phyloP scores from a whole-genome alignment of 1,140 invertebrate species.

The Paralvinella palmiformis region DNA sequence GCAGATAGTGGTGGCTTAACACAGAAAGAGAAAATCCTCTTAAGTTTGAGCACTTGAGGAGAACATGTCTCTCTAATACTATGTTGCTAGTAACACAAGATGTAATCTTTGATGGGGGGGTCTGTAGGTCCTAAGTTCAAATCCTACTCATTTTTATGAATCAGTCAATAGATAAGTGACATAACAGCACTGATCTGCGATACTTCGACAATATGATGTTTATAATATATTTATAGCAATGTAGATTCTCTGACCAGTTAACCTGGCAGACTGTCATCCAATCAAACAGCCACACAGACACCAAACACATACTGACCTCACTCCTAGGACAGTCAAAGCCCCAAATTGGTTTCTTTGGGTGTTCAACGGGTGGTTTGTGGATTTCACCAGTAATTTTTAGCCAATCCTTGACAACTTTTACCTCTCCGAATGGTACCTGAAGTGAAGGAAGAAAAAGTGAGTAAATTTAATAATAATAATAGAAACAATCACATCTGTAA shows the following conservation, averaged over 20 bases:
- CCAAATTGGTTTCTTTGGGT: slow-evolving; percentile 63
- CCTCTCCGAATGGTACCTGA: slow-evolving; percentile 84
- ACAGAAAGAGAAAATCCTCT: no score
- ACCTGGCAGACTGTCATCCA: no score
- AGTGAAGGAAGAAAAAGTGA: no score
- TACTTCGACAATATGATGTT: not conserved
- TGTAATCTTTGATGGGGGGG: no score
- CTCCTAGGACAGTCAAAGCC: slow-evolving; percentile 71
- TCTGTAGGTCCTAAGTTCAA: no score
- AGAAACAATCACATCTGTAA: no score
- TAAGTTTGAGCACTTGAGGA: no score
- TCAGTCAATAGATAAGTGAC: not conserved
- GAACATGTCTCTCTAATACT: no score
- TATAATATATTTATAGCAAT: not conserved
- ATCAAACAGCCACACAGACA: not conserved
- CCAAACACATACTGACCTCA: slow-evolving; percentile 55
- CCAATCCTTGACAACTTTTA: slow-evolving; percentile 69
- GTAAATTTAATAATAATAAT: no score
- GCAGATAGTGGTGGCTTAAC: no score
- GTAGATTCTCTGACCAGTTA: no score
- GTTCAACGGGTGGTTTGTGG: slow-evolving; percentile 63
- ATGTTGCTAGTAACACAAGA: no score
- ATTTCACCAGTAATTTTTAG: slow-evolving; percentile 67
- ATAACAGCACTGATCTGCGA: not conserved
- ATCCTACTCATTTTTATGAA: not conserved